Evolutionary conservation across 2,113 vertebrate genomes (phyloP), one percentile per base, ranked within the genome.

Genomic region (Oxyura jamaicensis): DNA sequence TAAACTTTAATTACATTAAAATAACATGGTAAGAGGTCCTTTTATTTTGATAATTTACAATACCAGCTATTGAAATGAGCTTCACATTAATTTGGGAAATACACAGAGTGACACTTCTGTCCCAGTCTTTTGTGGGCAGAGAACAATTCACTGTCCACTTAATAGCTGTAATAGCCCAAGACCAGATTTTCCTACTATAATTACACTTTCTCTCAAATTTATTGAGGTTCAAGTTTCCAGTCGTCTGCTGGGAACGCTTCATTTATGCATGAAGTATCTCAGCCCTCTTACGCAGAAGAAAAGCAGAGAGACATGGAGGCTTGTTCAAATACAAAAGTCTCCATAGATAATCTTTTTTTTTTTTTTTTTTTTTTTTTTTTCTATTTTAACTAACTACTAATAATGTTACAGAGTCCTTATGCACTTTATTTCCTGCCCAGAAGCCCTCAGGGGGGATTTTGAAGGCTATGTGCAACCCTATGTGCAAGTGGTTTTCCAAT

Each of bases 1-100:
- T 74, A 68, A 86, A 88, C 83, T 81, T 86, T 80, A 94, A 95
- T 93, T 92, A 86, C 76, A 23, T 52, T 78, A 77, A 83, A 96
- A 94, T 71, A 93, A 94, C 72, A 56, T 1, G 1, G 63, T 74
- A 86, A 96, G 86, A 90, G 36, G 59, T 50, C 68, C 25, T 92
- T 94, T 78, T 63, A 42, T 94, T 94, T 89, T 35, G 83, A 83
- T 92, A 50, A 94, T 83, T 86, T 81, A 71, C 80, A 94, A 59
- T 35, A 36, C 7, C 21, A 28, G 73, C 83, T 53, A 90, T 63
- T 83, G 60, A 86, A 96, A 92, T 14, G n/a, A 78, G 72, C 83
- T 74, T 77, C 62, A 83, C 56, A 67, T 81, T 90, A 75, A 74
- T 86, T 71, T 91, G 76, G 92, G 92, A 83, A 93, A 94, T 83